Evolutionary conservation across 2,888 invertebrate genomes (phyloP), one percentile per base, ranked within the genome.

Genomic region (Carpatolechia fugitivella): DNA sequence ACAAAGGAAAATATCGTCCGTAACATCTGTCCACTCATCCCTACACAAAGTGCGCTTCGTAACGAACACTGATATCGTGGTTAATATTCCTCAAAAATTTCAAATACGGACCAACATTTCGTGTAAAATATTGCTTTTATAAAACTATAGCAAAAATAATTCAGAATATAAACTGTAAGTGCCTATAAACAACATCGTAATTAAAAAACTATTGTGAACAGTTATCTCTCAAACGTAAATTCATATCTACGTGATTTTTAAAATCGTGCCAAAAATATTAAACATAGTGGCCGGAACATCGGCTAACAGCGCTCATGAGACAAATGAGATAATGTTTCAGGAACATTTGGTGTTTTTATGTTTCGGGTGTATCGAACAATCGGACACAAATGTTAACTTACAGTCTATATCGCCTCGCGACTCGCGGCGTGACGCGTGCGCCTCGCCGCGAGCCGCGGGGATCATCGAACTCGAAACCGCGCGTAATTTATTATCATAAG

Each of bases 401-500:
- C 73, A 80, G 82, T 81, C 76, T 83, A 80, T 66, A 72, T 62
- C 63, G 63, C 67, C 60, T 64, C 59, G 66, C 73, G 66, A 72
- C 75, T 74, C 76, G 77, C 63, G 63, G 63, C 64, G 72, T 70
- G 69, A 65, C 66, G 66, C 8, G 3, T 60, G 8, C 18, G 55
- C 66, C 59, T 54, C 61, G 68, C 76, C 81, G 78, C 81, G 78
- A 76, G 74, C 60, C 75, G 64, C 82, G 69, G 71, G 68, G 70
- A 75, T 78, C 80, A 70, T 78, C 76, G 76, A 74, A 74, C 78
- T 81, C 72, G 78, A 74, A 80, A 80, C 80, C 84, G 81, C 82
- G 73, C 76, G 74, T 76, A 76, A 82, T 82, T 85, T 85, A 88
- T 87, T 87, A 87, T 90, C 82, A 88, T 87, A 89, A 88, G 84